Percentiles rank a stretch among this genome's conserved stretches.
Evolutionary conservation across 2,888 invertebrate genomes (phyloP).

Genomic region (Trisateles emortualis): DNA sequence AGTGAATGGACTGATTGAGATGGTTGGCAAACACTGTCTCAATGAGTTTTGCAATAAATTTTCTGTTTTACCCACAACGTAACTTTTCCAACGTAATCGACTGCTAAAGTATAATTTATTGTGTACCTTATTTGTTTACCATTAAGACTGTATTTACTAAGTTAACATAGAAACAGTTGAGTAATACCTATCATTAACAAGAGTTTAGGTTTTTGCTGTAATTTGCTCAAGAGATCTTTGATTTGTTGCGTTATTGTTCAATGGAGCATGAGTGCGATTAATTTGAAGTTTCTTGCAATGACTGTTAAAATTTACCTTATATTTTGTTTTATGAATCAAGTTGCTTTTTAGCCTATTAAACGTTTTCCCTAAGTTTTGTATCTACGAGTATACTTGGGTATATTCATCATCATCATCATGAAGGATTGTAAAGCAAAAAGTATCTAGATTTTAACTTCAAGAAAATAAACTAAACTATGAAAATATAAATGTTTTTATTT

Average conservation of each 20-base stretch:
- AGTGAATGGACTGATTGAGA: conserved; percentile 30
- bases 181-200: not conserved
- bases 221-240: not conserved
- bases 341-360: too few species aligned
- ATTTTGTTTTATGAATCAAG: too few species aligned
- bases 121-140: not conserved
- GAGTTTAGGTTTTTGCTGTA: not conserved
- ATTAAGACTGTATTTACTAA: conserved; percentile 4
- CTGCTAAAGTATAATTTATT: not conserved
- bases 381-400: too few species aligned
- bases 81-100: not conserved
- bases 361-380: too few species aligned
- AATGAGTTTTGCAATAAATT: conserved; percentile 6
- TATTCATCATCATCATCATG: too few species aligned
- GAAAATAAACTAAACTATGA: too few species aligned
- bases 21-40: conserved; percentile 26
- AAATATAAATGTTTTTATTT: too few species aligned
- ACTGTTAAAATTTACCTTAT: not conserved
- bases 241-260: not conserved
- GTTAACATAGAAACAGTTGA: not conserved
- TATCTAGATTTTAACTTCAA: too few species aligned
- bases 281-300: not conserved
- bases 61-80: not conserved
- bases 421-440: too few species aligned
- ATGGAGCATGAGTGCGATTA: not conserved